phyloP scores from a whole-genome alignment of 2,113 vertebrate genomes.

The Corythaeola cristata region DNA sequence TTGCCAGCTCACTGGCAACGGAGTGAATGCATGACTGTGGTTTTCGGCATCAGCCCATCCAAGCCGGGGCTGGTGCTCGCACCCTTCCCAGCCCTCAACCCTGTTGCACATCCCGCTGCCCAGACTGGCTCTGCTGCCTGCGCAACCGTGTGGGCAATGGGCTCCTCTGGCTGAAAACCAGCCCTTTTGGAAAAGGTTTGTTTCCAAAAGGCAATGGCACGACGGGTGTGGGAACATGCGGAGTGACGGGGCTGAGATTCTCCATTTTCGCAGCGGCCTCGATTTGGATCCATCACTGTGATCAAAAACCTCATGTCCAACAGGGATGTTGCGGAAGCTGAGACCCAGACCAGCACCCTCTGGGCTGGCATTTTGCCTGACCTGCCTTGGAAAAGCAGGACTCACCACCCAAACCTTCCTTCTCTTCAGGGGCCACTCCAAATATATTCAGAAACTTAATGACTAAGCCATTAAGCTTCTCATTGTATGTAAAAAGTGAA shows the following conservation, averaged over 20 bases:
- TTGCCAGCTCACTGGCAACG: background rate
- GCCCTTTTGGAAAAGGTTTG: background rate
- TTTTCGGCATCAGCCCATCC: background rate
- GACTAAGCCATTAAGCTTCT: background rate
- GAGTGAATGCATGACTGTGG: background rate
- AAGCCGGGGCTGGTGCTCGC: background rate
- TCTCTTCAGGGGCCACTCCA: background rate
- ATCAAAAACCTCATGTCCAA: background rate
- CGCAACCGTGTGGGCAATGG: fast-evolving
- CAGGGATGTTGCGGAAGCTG: background rate
- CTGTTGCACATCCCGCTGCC: background rate
- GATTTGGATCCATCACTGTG: background rate
- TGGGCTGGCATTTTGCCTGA: background rate
- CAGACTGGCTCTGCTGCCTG: background rate
- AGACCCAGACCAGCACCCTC: background rate
- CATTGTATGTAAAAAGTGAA: background rate
- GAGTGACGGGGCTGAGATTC: background rate
- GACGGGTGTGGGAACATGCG: background rate
- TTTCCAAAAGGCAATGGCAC: fast-evolving
- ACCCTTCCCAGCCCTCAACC: background rate
- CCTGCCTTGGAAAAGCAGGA: background rate
- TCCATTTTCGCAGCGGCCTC: background rate
- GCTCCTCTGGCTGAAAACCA: background rate
- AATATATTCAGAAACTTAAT: background rate
- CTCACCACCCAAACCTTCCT: background rate